A percentile compares a stretch with the other conserved stretches of the same genome.
Evolutionary conservation across 2,113 vertebrate genomes (phyloP).

Genomic region (Rhabdornis inornatus): DNA sequence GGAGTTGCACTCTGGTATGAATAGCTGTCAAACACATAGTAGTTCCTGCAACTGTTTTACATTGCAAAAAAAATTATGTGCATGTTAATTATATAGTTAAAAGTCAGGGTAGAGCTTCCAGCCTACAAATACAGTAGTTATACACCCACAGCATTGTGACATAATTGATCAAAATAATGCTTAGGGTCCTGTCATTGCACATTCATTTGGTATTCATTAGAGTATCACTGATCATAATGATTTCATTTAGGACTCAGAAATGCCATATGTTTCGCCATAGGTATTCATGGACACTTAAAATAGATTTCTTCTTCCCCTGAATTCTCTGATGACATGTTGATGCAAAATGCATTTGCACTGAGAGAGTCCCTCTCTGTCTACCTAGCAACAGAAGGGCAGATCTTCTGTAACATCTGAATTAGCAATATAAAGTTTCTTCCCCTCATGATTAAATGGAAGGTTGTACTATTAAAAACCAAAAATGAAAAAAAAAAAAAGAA

Average conservation of each 20-base stretch:
- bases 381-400: neutral
- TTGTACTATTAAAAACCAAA: neutral
- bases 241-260: slow-evolving; percentile 52
- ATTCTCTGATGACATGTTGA: slow-evolving; percentile 23
- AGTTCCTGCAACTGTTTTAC: neutral
- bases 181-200: neutral
- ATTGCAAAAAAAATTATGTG: neutral
- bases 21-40: neutral
- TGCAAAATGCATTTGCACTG: slow-evolving; percentile 18
- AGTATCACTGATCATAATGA: slow-evolving; percentile 11
- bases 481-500: neutral
- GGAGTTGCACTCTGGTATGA: neutral
- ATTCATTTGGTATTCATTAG: slow-evolving; percentile 41
- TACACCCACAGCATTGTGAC: neutral
- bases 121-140: neutral
- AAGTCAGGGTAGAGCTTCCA: neutral
- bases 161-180: slow-evolving; percentile 48
- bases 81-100: slow-evolving; percentile 3
- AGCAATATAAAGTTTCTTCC: neutral
- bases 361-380: neutral
- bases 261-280: slow-evolving; percentile 21
- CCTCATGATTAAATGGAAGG: neutral
- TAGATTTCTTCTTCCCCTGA: slow-evolving; percentile 21
- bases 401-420: neutral
- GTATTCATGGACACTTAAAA: slow-evolving; percentile 38